Evolutionary conservation across 2,113 vertebrate species (phyloP).

Genomic region (Poeciliopsis prolifica): DNA sequence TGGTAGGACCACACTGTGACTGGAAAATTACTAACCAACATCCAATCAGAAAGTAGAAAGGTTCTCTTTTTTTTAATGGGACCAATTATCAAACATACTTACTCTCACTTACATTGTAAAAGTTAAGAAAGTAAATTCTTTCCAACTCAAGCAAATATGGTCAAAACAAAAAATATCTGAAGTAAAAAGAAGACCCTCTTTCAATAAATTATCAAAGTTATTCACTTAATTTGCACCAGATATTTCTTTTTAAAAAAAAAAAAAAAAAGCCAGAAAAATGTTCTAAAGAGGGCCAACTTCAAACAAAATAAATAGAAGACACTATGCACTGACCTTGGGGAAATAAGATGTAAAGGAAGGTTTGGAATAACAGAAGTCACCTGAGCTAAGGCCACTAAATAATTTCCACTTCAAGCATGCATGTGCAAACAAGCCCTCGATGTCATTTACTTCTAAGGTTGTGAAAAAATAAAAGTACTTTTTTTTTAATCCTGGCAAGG

Average conservation of each 20-base stretch:
- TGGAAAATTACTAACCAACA: constrained; percentile 58
- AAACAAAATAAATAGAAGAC: not conserved
- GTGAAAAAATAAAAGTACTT: not conserved
- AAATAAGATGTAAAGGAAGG: constrained; percentile 24
- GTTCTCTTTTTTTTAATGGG: not conserved
- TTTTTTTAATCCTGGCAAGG: not conserved
- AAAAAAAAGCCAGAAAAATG: too few species aligned
- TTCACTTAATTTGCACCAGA: too few species aligned
- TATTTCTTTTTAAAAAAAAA: too few species aligned
- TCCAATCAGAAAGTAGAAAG: not conserved
- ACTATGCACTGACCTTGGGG: constrained; percentile 46
- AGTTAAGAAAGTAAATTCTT: constrained; percentile 24
- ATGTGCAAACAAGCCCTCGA: constrained; percentile 35
- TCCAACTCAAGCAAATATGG: constrained; percentile 16
- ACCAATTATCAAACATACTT: not conserved
- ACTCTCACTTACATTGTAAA: not conserved
- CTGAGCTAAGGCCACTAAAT: constrained; percentile 43
- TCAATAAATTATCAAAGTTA: too few species aligned
- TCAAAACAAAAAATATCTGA: not conserved
- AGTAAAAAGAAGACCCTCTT: not conserved
- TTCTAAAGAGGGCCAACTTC: not conserved
- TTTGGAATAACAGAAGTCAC: constrained; percentile 42
- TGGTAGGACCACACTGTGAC: constrained; percentile 18
- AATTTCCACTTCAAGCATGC: constrained; percentile 46
- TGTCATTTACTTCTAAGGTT: constrained; percentile 24